Evolutionary conservation across 2,797 vertebrate species (phyloP).

Genomic region (Lutjanus campechanus): DNA sequence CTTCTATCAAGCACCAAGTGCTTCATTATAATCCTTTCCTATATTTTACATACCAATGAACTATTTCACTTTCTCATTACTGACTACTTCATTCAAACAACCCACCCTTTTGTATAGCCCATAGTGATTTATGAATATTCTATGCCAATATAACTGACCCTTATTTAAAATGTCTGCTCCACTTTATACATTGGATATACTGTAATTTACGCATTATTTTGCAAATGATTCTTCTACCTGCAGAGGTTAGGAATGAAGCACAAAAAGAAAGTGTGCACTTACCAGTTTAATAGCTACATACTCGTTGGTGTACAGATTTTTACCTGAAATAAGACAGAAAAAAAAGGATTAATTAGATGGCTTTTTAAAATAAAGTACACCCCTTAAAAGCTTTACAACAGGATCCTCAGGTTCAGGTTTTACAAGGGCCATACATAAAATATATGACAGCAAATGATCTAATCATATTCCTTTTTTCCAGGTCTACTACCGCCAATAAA

Average conservation of each 20-base stretch:
- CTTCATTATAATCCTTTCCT: neutral
- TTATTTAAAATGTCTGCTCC: neutral
- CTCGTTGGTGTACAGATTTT: slow-evolving; percentile 99
- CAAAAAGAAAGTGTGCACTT: slow-evolving; percentile 77
- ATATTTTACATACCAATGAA: neutral
- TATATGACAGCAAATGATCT: neutral
- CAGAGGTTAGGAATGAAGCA: slow-evolving; percentile 5
- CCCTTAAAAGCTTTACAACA: neutral
- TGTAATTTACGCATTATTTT: neutral
- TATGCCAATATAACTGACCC: neutral
- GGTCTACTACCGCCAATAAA: neutral
- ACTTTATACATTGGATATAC: neutral
- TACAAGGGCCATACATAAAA: neutral
- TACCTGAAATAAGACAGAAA: slow-evolving; percentile 86
- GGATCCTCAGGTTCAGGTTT: too few species aligned
- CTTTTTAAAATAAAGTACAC: slow-evolving; percentile 7
- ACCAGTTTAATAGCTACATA: slow-evolving; percentile 99
- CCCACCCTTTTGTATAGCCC: neutral
- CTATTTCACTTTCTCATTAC: slow-evolving; percentile 1
- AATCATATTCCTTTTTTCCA: neutral
- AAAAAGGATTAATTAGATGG: neutral
- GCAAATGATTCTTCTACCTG: neutral
- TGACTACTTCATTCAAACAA: neutral
- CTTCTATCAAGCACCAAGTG: neutral
- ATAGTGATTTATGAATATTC: neutral